Conservation (phyloP, 2,888 invertebrate species). For the Calliscelio sp. region DNA sequence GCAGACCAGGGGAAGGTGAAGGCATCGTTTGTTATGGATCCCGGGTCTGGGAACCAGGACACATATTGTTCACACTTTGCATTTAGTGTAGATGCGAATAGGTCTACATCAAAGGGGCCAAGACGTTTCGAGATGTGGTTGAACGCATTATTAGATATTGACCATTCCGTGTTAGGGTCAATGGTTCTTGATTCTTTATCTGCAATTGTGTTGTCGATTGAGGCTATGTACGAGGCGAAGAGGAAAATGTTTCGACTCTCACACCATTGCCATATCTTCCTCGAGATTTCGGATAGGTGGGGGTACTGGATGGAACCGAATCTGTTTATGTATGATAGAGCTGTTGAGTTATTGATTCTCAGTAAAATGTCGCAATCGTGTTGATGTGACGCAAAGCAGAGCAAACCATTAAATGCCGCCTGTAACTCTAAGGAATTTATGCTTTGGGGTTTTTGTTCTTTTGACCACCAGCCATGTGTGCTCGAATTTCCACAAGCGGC, state of each 20-base stretch:
- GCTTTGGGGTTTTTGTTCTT: slow-evolving; percentile 9
- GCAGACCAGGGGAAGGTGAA: slow-evolving; percentile 39
- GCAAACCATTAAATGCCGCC: slow-evolving; percentile 44
- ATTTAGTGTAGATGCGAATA: slow-evolving; percentile 34
- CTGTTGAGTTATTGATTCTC: slow-evolving; percentile 25
- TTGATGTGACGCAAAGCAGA: not conserved
- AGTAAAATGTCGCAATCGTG: slow-evolving; percentile 13
- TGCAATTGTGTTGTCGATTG: slow-evolving; percentile 77
- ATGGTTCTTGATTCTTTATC: slow-evolving; percentile 74
- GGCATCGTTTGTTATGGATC: slow-evolving; percentile 27
- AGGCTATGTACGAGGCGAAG: slow-evolving; percentile 80
- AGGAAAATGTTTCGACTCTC: slow-evolving; percentile 47
- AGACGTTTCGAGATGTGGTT: not conserved
- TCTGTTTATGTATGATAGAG: slow-evolving; percentile 7
- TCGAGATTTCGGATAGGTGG: not conserved
- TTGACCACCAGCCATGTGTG: slow-evolving; percentile 48
- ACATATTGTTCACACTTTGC: slow-evolving; percentile 40
- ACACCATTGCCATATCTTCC: slow-evolving; percentile 37
- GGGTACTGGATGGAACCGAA: slow-evolving; percentile 17
- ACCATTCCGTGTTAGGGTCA: slow-evolving; percentile 72
- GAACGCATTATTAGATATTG: slow-evolving; percentile 25
- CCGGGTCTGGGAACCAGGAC: slow-evolving; percentile 49
- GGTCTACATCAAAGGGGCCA: slow-evolving; percentile 31
- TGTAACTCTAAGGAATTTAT: slow-evolving; percentile 52
- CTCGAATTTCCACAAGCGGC: slow-evolving; percentile 13